A percentile compares a stretch with the other conserved stretches of the same genome.
These are phyloP conservation scores for Uropetala carovei DNA, from an alignment of 2,888 invertebrate species.

Conservation along the genomic window DNA sequence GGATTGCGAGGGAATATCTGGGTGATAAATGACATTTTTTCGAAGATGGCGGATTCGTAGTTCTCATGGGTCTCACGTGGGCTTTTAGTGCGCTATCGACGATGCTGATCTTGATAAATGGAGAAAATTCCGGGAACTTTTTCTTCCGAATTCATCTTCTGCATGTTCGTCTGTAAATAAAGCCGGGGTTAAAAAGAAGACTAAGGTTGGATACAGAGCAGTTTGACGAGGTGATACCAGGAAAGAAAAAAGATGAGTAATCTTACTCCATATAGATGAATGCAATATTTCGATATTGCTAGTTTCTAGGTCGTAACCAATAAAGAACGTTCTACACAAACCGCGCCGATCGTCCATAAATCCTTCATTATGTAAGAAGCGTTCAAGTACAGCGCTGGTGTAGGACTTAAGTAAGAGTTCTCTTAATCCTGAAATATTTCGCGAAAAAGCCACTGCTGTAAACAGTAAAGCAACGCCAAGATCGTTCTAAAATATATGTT, in stretches of 20 bases:
- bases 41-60: constrained; percentile 5
- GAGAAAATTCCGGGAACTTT: background rate
- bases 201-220: background rate
- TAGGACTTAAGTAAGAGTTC: no score
- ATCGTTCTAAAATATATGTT: no score
- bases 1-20: background rate
- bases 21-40: constrained; percentile 24
- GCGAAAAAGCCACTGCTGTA: no score
- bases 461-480: no score
- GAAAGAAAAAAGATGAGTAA: background rate
- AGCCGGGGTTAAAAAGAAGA: background rate
- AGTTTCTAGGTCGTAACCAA: no score
- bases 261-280: background rate
- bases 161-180: background rate
- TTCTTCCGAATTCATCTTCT: background rate
- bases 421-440: no score
- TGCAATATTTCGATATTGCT: background rate
- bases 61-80: constrained; percentile 13
- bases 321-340: no score
- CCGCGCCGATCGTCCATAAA: no score
- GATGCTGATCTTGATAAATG: constrained; percentile 28
- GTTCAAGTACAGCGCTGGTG: no score
- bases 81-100: background rate
- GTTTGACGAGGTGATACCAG: background rate
- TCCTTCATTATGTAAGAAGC: no score